Evolutionary conservation across 1,140 invertebrate species (phyloP).

Genomic region (Drosophila bifasciata): DNA sequence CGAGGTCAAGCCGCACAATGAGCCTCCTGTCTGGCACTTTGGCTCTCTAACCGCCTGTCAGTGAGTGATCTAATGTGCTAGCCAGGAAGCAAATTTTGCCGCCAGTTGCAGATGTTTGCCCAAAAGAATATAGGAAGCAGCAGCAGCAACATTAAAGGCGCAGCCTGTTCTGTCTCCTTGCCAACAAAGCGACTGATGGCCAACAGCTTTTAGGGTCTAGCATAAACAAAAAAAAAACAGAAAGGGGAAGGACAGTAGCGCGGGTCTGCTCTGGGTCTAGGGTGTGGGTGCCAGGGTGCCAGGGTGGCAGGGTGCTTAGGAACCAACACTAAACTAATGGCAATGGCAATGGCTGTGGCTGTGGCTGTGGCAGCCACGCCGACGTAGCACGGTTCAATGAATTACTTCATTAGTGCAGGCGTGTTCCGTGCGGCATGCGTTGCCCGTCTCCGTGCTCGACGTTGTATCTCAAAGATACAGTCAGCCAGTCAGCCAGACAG

Average conservation of each 20-base stretch:
- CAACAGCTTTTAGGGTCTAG: slow-evolving; percentile 11
- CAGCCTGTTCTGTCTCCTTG: background rate
- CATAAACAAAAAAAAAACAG: slow-evolving; percentile 27
- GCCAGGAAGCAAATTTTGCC: slow-evolving; percentile 52
- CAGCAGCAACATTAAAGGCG: background rate
- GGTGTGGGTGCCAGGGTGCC: slow-evolving; percentile 29
- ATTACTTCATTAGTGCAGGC: slow-evolving; percentile 83
- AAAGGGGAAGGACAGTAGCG: slow-evolving; percentile 6
- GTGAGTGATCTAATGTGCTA: slow-evolving; percentile 69
- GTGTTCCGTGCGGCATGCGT: slow-evolving; percentile 72
- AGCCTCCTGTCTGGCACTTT: slow-evolving; percentile 8
- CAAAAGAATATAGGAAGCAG: slow-evolving; percentile 21
- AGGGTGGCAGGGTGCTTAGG: slow-evolving; percentile 23
- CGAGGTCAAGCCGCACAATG: slow-evolving; percentile 56
- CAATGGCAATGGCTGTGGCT: slow-evolving; percentile 19
- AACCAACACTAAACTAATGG: slow-evolving; percentile 73
- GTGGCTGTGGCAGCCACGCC: slow-evolving; percentile 21
- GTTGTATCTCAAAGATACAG: slow-evolving; percentile 67
- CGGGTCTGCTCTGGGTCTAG: no score
- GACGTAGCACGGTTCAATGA: slow-evolving; percentile 81
- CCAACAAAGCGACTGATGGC: slow-evolving; percentile 2
- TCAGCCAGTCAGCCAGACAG: slow-evolving; percentile 30
- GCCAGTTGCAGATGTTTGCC: slow-evolving; percentile 54
- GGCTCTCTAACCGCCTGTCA: slow-evolving; percentile 36
- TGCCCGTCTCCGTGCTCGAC: slow-evolving; percentile 14